A percentile compares a stretch with the other conserved stretches of the same genome.
phyloP scores from a whole-genome alignment of 1,140 invertebrate species.

The Neodiprion virginianus region DNA sequence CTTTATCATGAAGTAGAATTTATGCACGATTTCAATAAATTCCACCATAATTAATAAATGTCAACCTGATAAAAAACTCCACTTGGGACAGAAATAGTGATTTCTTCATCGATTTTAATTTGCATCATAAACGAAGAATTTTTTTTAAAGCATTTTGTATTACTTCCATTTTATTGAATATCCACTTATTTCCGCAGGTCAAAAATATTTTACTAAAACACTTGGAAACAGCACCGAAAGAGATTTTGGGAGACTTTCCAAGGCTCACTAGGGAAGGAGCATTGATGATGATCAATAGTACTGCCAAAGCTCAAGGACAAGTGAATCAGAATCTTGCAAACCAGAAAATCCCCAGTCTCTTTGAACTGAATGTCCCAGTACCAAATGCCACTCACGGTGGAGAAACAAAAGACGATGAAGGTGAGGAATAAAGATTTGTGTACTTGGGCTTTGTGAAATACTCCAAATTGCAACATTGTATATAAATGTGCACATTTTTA shows the following conservation, averaged over 20 bases:
- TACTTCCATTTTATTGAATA: not conserved
- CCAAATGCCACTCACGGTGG: slow-evolving; percentile 29
- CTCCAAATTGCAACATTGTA: too few relatives aligned
- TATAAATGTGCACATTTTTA: too few relatives aligned
- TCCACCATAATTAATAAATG: too few relatives aligned
- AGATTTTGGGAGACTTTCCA: slow-evolving; percentile 88
- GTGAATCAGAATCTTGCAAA: slow-evolving; percentile 37
- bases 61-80: too few relatives aligned
- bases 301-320: slow-evolving; percentile 67
- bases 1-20: too few relatives aligned
- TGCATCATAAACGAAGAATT: slow-evolving; percentile 15
- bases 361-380: slow-evolving; percentile 50
- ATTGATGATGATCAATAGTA: slow-evolving; percentile 72
- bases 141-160: slow-evolving; percentile 1
- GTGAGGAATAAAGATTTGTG: slow-evolving; percentile 32
- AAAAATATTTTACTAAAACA: slow-evolving; percentile 71
- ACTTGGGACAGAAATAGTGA: too few relatives aligned
- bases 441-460: not conserved
- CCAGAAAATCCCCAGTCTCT: slow-evolving; percentile 57
- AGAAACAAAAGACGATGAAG: slow-evolving; percentile 50
- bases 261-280: slow-evolving; percentile 79
- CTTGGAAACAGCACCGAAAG: slow-evolving; percentile 88
- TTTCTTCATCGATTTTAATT: slow-evolving; percentile 6
- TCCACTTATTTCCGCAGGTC: slow-evolving; percentile 35
- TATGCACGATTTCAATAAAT: too few relatives aligned